Evolutionary conservation across 2,113 vertebrate genomes (phyloP), one percentile per base, ranked within the genome.

Genomic region (Orthonyx spaldingii): DNA sequence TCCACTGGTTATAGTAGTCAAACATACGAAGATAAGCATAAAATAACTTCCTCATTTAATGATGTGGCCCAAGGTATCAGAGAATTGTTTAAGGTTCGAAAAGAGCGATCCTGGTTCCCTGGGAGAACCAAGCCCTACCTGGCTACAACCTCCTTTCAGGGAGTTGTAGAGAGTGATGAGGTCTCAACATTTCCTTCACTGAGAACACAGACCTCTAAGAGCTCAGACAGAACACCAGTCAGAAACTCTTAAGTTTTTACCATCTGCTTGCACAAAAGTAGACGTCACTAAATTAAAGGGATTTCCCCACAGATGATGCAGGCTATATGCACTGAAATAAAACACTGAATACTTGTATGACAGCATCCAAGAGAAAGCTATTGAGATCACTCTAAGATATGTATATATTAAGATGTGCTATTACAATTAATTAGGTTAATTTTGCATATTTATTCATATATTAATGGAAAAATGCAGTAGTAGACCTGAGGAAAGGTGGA

Each of bases 61-160:
- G 50, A 78, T 0, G 5, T 9, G 21, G 55, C 24, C 26, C 22
- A 41, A 56, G 22, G 18, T 52, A 27, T 3, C 22, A 77, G 10
- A 20, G n/a, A 63, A 41, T 28, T 12, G 1, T 17, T 65, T 21
- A 23, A 41, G 35, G 30, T 0, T 55, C 26, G 44, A 20, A 41
- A 69, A 61, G 4, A 56, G 14, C 11, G 23, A 47, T 16, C 28
- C 18, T 55, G 28, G 23, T 3, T 52, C 19, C 24, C 5, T 18
- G 7, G 52, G 16, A 74, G 5, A n/a, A 74, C 20, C 0, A 0
- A 30, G 5, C 21, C 27, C 22, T 23, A 52, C 10, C 13, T 10
- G 44, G 23, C 28, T 26, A 26, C 23, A 66, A 10, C 11, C 23
- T 30, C 30, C 37, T 55, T 30, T 10, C 56, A 70, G 30, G 30